Evolutionary conservation across 2,797 vertebrate species (phyloP).

Genomic region (Chloroceryle inda): DNA sequence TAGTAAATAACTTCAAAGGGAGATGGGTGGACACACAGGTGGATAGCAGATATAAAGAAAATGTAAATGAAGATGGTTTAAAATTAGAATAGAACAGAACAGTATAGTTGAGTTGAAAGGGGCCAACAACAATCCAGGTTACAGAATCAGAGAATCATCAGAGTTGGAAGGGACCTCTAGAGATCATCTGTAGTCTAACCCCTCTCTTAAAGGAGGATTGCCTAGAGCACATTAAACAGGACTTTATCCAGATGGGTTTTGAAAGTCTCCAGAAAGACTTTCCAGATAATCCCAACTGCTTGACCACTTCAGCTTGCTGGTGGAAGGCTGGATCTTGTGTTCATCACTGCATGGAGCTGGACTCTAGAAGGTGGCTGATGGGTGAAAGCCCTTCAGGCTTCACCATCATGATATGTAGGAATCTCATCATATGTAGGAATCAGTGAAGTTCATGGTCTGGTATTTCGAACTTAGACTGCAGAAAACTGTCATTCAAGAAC

Average conservation of each 20-base stretch:
- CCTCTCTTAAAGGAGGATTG: no score
- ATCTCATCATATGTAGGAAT: not conserved
- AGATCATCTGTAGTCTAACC: no score
- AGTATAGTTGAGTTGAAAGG: not conserved
- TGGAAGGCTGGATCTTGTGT: not conserved
- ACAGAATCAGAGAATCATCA: no score
- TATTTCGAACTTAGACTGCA: not conserved
- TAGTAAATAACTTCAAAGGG: not conserved
- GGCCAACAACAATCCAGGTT: not conserved
- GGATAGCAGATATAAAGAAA: not conserved
- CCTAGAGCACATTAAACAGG: no score
- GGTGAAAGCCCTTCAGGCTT: not conserved
- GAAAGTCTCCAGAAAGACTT: no score
- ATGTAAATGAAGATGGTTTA: not conserved
- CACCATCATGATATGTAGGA: not conserved
- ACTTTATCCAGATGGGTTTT: no score
- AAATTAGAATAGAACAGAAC: not conserved
- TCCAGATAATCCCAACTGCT: not conserved
- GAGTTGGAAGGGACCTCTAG: no score
- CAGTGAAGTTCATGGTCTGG: not conserved
- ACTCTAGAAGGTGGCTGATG: not conserved
- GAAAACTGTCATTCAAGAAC: not conserved
- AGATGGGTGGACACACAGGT: not conserved
- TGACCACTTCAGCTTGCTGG: not conserved
- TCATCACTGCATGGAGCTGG: rapidly evolving